A percentile compares a stretch with the other conserved stretches of the same genome.
These are phyloP conservation scores for Dysidea cf. avara DNA, from an alignment of 37 sponge, comb jelly and placozoan genomes.

Conservation along the genomic window DNA sequence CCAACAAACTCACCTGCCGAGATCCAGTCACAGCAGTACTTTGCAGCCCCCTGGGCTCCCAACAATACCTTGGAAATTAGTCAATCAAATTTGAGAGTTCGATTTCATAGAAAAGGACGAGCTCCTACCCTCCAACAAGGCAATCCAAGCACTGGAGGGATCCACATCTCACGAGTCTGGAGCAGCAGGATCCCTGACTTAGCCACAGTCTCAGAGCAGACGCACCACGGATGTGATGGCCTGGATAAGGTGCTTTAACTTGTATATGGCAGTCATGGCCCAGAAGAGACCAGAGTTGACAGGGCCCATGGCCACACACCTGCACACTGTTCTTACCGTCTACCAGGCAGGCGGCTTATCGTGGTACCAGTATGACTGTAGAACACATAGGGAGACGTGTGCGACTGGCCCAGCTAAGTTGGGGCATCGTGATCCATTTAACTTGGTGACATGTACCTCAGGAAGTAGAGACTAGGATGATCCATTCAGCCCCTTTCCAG, in stretches of 20 bases:
- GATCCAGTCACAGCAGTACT: background rate
- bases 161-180: no score
- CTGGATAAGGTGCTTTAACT: constrained; percentile 6
- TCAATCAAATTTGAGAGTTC: background rate
- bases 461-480: background rate
- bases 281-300: background rate
- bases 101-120: constrained; percentile 11
- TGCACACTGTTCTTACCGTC: background rate
- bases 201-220: background rate
- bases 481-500: background rate
- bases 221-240: background rate
- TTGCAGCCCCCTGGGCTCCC: constrained; percentile 5
- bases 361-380: constrained; percentile 3
- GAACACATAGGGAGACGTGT: background rate
- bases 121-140: background rate
- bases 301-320: constrained; percentile 1
- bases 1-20: background rate
- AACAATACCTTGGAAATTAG: background rate
- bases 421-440: background rate
- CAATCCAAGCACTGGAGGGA: background rate
- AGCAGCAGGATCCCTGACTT: background rate
- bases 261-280: constrained; percentile 8
- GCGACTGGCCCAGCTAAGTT: background rate
- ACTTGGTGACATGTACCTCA: background rate
- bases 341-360: background rate